These are phyloP conservation scores for Steatornis caripensis DNA, from an alignment of 2,113 vertebrate genomes.

Conservation along the genomic window DNA sequence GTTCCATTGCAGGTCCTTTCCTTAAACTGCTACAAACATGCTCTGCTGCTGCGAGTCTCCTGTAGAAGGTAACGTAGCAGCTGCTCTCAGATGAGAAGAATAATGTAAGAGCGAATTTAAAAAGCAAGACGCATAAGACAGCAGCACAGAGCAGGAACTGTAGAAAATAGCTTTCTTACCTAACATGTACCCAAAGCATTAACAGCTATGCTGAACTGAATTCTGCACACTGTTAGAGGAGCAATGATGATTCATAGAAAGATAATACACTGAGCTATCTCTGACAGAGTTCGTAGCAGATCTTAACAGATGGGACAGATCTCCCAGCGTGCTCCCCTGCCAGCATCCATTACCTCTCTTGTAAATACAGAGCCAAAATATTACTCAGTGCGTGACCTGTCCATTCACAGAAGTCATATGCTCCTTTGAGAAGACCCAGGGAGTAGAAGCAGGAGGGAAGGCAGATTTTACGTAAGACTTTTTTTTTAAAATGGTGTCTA, in stretches of 20 bases:
- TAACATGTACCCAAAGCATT: background rate
- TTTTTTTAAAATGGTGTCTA: background rate
- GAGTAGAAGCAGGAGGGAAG: conserved; percentile 38
- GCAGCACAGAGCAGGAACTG: background rate
- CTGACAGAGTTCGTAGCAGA: background rate
- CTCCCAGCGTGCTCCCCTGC: background rate
- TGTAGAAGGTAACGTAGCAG: background rate
- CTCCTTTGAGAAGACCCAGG: conserved; percentile 56
- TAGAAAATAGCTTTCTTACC: conserved; percentile 45
- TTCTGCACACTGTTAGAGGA: background rate
- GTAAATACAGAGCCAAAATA: conserved; percentile 41
- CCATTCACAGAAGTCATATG: conserved; percentile 67
- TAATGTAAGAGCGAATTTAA: background rate
- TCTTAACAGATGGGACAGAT: conserved; percentile 61
- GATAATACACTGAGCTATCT: conserved; percentile 30
- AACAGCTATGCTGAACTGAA: background rate
- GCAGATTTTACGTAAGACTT: conserved; percentile 42
- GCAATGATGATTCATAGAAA: conserved; percentile 56
- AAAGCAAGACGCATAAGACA: background rate
- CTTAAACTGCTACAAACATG: background rate
- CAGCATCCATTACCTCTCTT: conserved; percentile 51
- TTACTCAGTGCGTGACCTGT: conserved; percentile 55
- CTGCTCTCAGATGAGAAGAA: background rate
- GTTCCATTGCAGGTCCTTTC: background rate
- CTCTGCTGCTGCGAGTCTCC: background rate